Evolutionary conservation across 2,888 invertebrate species (phyloP).

Genomic region (Pachycephus smyrnensis): DNA sequence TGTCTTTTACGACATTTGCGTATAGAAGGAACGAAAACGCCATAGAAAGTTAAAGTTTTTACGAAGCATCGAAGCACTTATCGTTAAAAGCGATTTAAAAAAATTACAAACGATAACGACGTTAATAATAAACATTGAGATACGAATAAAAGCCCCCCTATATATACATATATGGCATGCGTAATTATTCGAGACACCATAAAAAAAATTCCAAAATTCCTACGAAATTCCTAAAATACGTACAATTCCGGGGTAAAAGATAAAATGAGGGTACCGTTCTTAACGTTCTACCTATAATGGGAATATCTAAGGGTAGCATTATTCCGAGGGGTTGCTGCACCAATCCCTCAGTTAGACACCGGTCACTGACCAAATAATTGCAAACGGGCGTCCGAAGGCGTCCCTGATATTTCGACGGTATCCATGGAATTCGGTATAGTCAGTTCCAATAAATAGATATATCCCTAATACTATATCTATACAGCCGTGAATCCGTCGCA

Average conservation of each 20-base stretch:
- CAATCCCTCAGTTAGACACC: neutral
- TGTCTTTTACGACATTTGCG: neutral
- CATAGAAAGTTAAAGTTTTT: neutral
- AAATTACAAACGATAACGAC: neutral
- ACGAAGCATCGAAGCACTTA: neutral
- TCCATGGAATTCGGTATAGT: neutral
- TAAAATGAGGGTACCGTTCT: neutral
- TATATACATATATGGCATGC: neutral
- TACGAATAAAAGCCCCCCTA: no score
- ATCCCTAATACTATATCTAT: neutral
- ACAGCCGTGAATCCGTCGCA: neutral
- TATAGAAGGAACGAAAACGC: neutral
- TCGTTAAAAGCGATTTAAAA: neutral
- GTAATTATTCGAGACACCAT: neutral
- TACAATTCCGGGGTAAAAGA: neutral
- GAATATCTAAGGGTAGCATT: neutral
- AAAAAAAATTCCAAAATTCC: neutral
- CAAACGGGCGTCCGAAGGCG: neutral
- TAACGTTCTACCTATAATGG: neutral
- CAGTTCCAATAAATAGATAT: neutral
- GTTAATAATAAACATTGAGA: neutral
- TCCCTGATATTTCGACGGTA: neutral
- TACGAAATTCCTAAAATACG: neutral
- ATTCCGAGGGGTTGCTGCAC: neutral
- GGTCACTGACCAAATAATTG: neutral